A percentile compares a stretch with the other conserved stretches of the same genome.
phyloP scores from a whole-genome alignment of 2,888 invertebrate species.

The Anthophora plumipes region DNA sequence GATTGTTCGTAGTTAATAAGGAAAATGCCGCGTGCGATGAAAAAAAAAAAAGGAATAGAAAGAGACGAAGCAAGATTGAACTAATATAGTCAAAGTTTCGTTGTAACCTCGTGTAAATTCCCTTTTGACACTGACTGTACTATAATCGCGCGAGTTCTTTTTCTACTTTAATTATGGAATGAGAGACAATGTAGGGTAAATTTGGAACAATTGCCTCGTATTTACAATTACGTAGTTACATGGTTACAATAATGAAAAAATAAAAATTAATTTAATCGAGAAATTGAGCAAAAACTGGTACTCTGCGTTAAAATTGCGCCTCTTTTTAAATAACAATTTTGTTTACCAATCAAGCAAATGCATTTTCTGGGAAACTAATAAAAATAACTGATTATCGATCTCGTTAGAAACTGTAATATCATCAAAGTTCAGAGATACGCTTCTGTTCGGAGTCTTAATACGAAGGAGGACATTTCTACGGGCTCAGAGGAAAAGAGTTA shows the following conservation, averaged over 20 bases:
- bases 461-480: not conserved
- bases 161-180: not conserved
- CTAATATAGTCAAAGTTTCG: constrained; percentile 1
- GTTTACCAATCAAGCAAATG: too few species aligned
- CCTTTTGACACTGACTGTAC: not conserved
- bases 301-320: too few species aligned
- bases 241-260: too few species aligned
- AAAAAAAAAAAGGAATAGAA: not conserved
- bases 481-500: not conserved
- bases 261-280: too few species aligned
- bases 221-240: too few species aligned
- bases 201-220: too few species aligned
- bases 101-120: constrained; percentile 22
- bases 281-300: too few species aligned
- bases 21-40: constrained; percentile 25
- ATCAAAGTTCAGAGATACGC: not conserved
- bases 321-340: too few species aligned
- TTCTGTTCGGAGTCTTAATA: not conserved
- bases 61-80: not conserved
- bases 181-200: not conserved
- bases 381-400: too few species aligned
- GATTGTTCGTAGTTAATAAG: constrained; percentile 53
- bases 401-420: not conserved
- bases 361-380: too few species aligned
- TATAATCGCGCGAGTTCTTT: not conserved